phyloP scores from a whole-genome alignment of 1,140 invertebrate species.

The Achatina immaculata region DNA sequence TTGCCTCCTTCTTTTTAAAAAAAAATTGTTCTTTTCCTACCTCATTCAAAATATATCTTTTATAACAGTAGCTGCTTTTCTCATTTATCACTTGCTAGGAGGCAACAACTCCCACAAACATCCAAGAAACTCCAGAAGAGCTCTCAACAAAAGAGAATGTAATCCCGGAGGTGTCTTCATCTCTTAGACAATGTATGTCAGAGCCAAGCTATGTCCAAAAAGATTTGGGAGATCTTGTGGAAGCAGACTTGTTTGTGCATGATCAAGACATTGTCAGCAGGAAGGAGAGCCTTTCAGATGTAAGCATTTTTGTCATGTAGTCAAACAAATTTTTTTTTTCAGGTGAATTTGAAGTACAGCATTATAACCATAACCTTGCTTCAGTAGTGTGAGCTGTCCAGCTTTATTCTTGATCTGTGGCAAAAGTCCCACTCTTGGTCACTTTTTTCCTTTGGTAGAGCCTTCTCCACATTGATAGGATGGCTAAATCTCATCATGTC shows the following conservation, averaged over 20 bases:
- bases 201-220: slow-evolving; percentile 11
- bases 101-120: slow-evolving; percentile 2
- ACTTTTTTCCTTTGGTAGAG: neutral
- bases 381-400: no score
- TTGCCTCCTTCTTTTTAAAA: no score
- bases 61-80: no score
- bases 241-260: slow-evolving; percentile 26
- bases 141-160: neutral
- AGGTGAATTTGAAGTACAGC: neutral
- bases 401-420: no score
- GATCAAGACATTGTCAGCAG: neutral
- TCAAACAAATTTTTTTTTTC: neutral
- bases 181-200: slow-evolving; percentile 15
- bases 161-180: neutral
- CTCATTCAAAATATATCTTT: no score
- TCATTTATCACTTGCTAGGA: no score
- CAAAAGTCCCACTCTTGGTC: neutral
- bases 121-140: slow-evolving; percentile 21
- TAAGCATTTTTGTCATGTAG: slow-evolving; percentile 9
- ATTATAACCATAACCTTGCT: no score
- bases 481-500: slow-evolving; percentile 1
- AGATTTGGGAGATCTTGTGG: slow-evolving; percentile 20
- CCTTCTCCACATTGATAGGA: slow-evolving; percentile 7
- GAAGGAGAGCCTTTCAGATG: slow-evolving; percentile 28
- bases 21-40: no score